Conservation (phyloP, 2,113 vertebrate species). For the Microcebus ravelobensis region DNA sequence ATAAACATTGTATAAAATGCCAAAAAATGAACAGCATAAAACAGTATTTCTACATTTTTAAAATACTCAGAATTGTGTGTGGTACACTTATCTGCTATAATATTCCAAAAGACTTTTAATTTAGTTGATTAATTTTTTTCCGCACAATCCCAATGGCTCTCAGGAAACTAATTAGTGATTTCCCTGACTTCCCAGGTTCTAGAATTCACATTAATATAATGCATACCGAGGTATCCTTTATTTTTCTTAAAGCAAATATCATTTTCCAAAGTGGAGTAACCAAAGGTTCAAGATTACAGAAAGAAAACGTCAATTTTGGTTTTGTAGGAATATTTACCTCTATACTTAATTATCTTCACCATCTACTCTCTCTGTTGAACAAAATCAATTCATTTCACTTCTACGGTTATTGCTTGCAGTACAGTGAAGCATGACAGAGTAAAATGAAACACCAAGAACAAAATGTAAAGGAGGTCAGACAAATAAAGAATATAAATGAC, state of each 20-base stretch:
- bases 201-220: neutral
- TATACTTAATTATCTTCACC: conserved; percentile 59
- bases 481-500: conserved; percentile 53
- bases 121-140: neutral
- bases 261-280: neutral
- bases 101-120: neutral
- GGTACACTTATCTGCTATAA: neutral
- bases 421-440: conserved; percentile 62
- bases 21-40: neutral
- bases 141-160: neutral
- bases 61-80: neutral
- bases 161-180: neutral
- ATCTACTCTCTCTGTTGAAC: conserved; percentile 50
- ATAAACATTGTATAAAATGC: neutral
- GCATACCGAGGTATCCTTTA: neutral
- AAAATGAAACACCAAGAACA: conserved; percentile 59
- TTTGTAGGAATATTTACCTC: conserved; percentile 52
- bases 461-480: conserved; percentile 61
- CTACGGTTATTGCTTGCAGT: conserved; percentile 55
- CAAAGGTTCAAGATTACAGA: neutral
- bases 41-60: neutral
- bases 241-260: neutral
- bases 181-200: neutral
- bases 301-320: neutral
- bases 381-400: conserved; percentile 72